phyloP scores from a whole-genome alignment of 2,113 vertebrate genomes.

The Pica pica region DNA sequence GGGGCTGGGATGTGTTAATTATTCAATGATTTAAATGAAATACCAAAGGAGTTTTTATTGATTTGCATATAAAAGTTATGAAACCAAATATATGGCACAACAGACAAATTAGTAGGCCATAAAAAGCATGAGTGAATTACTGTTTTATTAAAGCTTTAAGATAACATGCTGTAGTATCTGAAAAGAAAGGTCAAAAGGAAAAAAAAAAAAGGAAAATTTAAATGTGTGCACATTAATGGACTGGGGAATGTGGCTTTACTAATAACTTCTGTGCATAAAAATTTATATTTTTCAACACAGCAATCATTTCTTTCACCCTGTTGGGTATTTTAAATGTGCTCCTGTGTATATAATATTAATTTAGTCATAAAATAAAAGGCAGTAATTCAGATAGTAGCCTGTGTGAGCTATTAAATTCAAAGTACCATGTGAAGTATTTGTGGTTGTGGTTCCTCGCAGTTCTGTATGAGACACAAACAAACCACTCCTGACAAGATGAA shows the following conservation, averaged over 20 bases:
- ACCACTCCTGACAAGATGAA: conserved; percentile 6
- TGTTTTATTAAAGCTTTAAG: conserved; percentile 61
- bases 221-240: conserved; percentile 46
- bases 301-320: conserved; percentile 56
- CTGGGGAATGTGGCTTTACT: conserved; percentile 42
- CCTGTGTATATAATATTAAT: conserved; percentile 68
- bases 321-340: conserved; percentile 66
- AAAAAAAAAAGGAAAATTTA: conserved; percentile 53
- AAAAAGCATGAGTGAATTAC: conserved; percentile 54
- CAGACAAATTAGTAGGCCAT: conserved; percentile 59
- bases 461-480: conserved; percentile 21
- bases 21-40: conserved; percentile 67
- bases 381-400: conserved; percentile 55
- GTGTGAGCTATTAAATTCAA: conserved; percentile 59
- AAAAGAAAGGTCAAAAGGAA: conserved; percentile 68
- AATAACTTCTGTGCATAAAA: conserved; percentile 64
- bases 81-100: conserved; percentile 38
- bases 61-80: conserved; percentile 69
- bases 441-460: neutral
- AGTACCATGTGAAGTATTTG: conserved; percentile 25
- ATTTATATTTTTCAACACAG: conserved; percentile 62
- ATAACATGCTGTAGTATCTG: conserved; percentile 54
- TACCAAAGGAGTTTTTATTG: conserved; percentile 59
- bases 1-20: conserved; percentile 28
- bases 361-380: conserved; percentile 67